Evolutionary conservation across 1,140 invertebrate species (phyloP), one percentile per base, ranked within the genome.

Genomic region (Pentalonia nigronervosa): DNA sequence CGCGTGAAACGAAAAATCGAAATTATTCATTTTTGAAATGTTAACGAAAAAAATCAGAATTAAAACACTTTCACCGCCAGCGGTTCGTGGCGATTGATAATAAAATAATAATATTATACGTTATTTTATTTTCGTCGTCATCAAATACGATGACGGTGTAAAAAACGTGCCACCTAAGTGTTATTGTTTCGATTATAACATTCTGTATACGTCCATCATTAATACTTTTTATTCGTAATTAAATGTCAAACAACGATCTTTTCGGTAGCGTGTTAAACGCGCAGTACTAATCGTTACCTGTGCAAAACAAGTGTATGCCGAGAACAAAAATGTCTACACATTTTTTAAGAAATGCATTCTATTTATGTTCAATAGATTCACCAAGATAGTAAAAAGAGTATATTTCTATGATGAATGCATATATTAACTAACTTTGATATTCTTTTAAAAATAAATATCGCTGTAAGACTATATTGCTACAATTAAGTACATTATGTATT

Each of bases 141-240:
- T 86, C 84, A 47, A 47, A 53, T 34, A 53, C 87, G 34, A 88
- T 88, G 87, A 88, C 87, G n/a, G 2, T 7, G 87, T 88, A 50
- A 36, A 88, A 88, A 88, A 21, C 17, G 21, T 30, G 20, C 48
- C 30, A 7, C 14, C 20, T 34, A 50, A 48, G 30, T 45, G 34
- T 50, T 88, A 88, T 50, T 34, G 47, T 50, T 88, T 88, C 87
- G 48, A 88, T 50, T 50, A 36, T 20, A n/a, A n/a, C 20, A 34
- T n/a, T 4, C n/a, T 53, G 2, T 88, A 25, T 45, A 47, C 14
- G 30, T 7, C 1, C 47, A 34, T 50, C 87, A 9, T 86, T 47
- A 47, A 47, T 11, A 47, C 45, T 47, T 86, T 47, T 47, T n/a
- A 8, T 47, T 90, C n/a, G 34, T 53, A 90, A 90, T 90, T 56